A percentile compares a stretch with the other conserved stretches of the same genome.
Conservation (phyloP, 2,888 invertebrate species). For the Cheilosia grossa region DNA sequence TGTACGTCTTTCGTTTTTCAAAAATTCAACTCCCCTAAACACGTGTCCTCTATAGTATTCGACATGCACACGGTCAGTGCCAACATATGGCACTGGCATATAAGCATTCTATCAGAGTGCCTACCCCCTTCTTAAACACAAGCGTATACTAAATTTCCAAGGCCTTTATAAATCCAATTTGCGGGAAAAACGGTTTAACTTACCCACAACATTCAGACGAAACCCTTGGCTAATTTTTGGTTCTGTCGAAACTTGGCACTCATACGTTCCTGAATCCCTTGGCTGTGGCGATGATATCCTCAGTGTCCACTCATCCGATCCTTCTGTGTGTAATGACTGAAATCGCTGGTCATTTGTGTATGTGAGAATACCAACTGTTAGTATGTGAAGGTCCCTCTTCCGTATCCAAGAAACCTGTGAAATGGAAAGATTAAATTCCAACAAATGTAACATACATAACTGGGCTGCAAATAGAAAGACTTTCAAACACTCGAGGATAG, state of each 20-base stretch:
- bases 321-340: slow-evolving; percentile 88
- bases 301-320: slow-evolving; percentile 89
- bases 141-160: not conserved
- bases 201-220: slow-evolving; percentile 89
- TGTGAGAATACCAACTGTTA: slow-evolving; percentile 89
- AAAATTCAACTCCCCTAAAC: too few species aligned
- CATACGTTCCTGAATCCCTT: slow-evolving; percentile 88
- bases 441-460: slow-evolving; percentile 34
- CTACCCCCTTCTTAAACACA: not conserved
- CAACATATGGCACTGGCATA: too few species aligned
- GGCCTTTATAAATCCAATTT: not conserved
- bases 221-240: slow-evolving; percentile 90
- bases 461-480: slow-evolving; percentile 18
- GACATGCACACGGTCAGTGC: too few species aligned
- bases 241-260: slow-evolving; percentile 91
- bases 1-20: too few species aligned
- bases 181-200: slow-evolving; percentile 80
- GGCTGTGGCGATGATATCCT: slow-evolving; percentile 88
- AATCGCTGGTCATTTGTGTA: slow-evolving; percentile 90
- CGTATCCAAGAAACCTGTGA: slow-evolving; percentile 92
- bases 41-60: too few species aligned
- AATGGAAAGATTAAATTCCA: slow-evolving; percentile 31
- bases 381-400: slow-evolving; percentile 90
- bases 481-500: slow-evolving; percentile 2
- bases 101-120: too few species aligned